Conservation (phyloP, 2,797 vertebrate genomes). For the Muscicapa comitata region DNA sequence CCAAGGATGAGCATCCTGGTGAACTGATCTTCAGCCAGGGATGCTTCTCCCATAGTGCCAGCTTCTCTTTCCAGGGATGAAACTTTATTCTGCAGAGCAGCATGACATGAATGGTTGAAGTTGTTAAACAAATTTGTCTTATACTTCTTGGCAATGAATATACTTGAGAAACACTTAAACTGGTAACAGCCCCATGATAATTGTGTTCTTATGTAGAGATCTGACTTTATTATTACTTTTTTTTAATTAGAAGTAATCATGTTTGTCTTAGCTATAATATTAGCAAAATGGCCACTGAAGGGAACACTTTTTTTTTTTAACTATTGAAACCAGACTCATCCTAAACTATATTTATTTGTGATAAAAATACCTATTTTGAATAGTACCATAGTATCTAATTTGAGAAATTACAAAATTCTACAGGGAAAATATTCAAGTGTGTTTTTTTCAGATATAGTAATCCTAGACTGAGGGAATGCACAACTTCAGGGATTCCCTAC, state of each 20-base stretch:
- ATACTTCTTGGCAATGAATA: background rate
- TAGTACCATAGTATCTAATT: background rate
- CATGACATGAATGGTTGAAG: background rate
- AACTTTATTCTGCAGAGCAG: background rate
- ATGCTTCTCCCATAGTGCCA: background rate
- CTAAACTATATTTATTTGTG: background rate
- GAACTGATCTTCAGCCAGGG: background rate
- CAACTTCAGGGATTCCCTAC: constrained; percentile 64
- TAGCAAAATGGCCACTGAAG: background rate
- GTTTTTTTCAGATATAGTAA: constrained; percentile 37
- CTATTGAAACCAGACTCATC: background rate
- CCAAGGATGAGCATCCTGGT: background rate
- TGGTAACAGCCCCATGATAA: background rate
- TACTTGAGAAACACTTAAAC: constrained; percentile 3
- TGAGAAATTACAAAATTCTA: constrained; percentile 33
- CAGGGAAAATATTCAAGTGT: background rate
- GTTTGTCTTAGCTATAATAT: background rate
- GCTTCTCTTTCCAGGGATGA: background rate
- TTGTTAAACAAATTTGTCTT: constrained; percentile 15
- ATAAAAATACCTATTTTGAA: constrained; percentile 18
- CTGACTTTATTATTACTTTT: background rate
- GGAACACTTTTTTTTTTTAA: background rate
- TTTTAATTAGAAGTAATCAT: background rate
- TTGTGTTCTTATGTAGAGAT: background rate
- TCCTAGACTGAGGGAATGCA: constrained; percentile 61